Conservation (phyloP, 2,797 vertebrate genomes). For the Tolypeutes matacus region DNA sequence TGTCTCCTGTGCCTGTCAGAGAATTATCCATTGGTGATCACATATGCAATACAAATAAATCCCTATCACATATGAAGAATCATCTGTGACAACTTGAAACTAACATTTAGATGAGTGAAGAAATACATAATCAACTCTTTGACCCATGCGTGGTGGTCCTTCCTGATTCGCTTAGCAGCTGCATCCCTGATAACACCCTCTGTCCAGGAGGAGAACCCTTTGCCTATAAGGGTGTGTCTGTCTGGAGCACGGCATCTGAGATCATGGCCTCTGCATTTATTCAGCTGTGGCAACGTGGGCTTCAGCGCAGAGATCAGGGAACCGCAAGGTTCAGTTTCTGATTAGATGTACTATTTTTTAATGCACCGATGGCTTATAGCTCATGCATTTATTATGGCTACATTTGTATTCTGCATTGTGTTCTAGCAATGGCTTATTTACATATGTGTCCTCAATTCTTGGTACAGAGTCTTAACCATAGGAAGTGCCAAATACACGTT, state of each 20-base stretch:
- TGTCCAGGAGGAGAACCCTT: neutral
- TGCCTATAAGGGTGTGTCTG: neutral
- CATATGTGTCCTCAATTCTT: neutral
- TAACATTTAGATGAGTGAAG: conserved; percentile 38
- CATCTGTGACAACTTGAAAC: conserved; percentile 64
- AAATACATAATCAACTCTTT: conserved; percentile 30
- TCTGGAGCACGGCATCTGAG: neutral
- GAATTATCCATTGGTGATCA: neutral
- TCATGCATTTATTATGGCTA: neutral
- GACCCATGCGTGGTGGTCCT: neutral
- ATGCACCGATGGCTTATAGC: neutral
- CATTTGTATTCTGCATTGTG: neutral
- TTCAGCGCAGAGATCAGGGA: neutral
- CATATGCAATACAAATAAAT: neutral
- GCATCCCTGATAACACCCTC: neutral
- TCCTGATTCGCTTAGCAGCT: conserved; percentile 5
- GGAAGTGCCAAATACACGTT: neutral
- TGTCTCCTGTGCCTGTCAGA: neutral
- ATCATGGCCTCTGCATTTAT: neutral
- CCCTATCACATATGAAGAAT: conserved; percentile 40
- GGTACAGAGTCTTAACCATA: neutral
- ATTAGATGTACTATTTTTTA: neutral
- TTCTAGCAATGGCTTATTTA: neutral
- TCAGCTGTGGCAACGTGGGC: neutral
- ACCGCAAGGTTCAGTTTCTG: neutral